Base-by-base conservation (phyloP, 2,797 vertebrate species). In the Chloroceryle amazona region DNA sequence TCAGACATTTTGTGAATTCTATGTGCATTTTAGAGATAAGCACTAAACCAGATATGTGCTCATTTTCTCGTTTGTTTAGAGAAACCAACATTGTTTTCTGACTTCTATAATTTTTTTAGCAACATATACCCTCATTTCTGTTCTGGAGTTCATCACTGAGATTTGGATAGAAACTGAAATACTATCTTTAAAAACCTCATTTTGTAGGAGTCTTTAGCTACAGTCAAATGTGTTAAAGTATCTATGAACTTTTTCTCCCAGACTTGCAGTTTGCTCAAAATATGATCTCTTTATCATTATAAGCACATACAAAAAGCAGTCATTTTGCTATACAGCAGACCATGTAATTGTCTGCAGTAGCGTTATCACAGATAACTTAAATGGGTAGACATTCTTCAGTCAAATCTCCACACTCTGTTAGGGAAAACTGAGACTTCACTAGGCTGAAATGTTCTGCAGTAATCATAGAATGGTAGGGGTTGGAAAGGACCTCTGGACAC, bases 31-130 rank as follows among this genome's bases (percentile, higher is more conserved):
- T 60, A 62, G 29, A 76, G 21, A 25, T 0, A 46, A 20, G 20
- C 18, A 35, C 5, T 76, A 65, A 42, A 72, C 1, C 6, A 35
- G 4, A 20, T 51, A 33, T 0, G 3, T 42, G 29, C 2, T 0
- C 3, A 7, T 73, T 73, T 75, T 72, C 63, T 68, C 37, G 25
- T 68, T 89, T 73, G 35, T 47, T 60, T 41, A 29, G 51, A 72
- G 15, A 84, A 74, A 83, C 2, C 11, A 57, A 18, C 6, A 15
- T 14, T 26, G 4, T 23, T 87, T 84, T 75, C 37, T 52, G 33
- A 54, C 4, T 28, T 44, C 49, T 19, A 33, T 28, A 1, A 9
- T 47, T 68, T 82, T 82, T 86, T 58, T n/a, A 0, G 18, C 61
- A 31, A 70, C 58, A 39, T 3, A 33, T 55, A 55, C 14, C 47